These are phyloP conservation scores for Miichthys miiuy DNA, from an alignment of 2,797 vertebrate species.

Conservation along the genomic window DNA sequence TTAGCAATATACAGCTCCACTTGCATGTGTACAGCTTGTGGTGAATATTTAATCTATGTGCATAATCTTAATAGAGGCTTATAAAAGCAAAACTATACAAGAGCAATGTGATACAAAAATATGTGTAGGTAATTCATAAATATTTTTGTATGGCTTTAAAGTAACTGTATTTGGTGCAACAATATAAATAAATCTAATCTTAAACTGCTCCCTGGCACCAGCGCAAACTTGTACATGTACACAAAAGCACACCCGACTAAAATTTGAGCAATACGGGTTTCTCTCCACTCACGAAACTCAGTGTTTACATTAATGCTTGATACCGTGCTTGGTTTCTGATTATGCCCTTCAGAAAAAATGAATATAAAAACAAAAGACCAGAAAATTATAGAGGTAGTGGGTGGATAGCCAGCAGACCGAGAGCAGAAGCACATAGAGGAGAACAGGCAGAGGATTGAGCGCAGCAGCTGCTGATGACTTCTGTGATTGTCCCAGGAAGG, in stretches of 20 bases:
- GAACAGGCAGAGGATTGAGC: constrained; percentile 67
- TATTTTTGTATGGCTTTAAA: constrained; percentile 86
- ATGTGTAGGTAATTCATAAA: constrained; percentile 78
- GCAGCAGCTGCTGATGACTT: constrained; percentile 76
- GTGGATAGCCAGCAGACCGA: constrained; percentile 55
- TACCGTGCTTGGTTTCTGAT: constrained; percentile 58
- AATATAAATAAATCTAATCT: constrained; percentile 65
- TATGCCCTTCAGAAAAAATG: constrained; percentile 45
- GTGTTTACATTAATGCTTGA: constrained; percentile 45
- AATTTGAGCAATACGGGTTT: constrained; percentile 38
- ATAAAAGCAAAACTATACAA: constrained; percentile 64
- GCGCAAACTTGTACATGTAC: constrained; percentile 47
- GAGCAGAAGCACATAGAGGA: constrained; percentile 69
- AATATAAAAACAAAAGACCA: constrained; percentile 45
- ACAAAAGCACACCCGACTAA: constrained; percentile 24
- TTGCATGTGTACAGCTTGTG: constrained; percentile 51
- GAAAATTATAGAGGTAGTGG: constrained; percentile 78
- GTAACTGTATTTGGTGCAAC: constrained; percentile 80
- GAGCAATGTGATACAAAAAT: constrained; percentile 83
- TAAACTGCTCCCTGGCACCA: constrained; percentile 44
- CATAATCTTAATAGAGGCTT: constrained; percentile 60
- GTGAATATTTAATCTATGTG: constrained; percentile 61
- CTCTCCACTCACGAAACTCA: constrained; percentile 29
- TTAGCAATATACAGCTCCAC: constrained; percentile 49
- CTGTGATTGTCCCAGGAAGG: constrained; percentile 73